These are phyloP conservation scores for Otolemur crassicaudatus DNA, from an alignment of 2,797 vertebrate genomes.

Conservation along the genomic window DNA sequence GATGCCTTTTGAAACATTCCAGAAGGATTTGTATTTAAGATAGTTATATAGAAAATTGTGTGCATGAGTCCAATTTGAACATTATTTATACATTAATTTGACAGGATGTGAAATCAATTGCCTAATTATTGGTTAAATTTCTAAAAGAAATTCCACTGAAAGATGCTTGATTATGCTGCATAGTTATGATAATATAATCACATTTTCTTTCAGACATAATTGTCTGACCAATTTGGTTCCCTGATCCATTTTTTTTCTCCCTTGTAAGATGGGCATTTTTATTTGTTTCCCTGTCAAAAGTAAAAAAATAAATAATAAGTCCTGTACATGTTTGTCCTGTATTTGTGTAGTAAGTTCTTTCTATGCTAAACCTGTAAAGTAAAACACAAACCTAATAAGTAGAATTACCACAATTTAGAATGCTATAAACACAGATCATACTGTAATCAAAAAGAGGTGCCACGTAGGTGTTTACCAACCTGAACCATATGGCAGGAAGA, in stretches of 20 bases:
- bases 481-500: conserved; percentile 60
- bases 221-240: conserved; percentile 57
- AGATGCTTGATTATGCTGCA: conserved; percentile 72
- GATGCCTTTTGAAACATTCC: conserved; percentile 29
- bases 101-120: conserved; percentile 74
- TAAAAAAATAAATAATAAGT: conserved; percentile 27
- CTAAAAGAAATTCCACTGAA: conserved; percentile 70
- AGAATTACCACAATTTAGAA: conserved; percentile 62
- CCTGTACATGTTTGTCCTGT: background rate
- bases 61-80: conserved; percentile 57
- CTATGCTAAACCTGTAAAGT: conserved; percentile 47
- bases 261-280: background rate
- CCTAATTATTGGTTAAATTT: conserved; percentile 77
- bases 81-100: conserved; percentile 76
- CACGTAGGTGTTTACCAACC: conserved; percentile 57
- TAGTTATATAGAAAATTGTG: conserved; percentile 46
- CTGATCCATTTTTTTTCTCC: conserved; percentile 8
- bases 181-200: conserved; percentile 77
- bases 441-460: conserved; percentile 50
- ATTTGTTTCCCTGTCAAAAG: conserved; percentile 58
- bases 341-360: conserved; percentile 58
- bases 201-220: conserved; percentile 72
- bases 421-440: conserved; percentile 54
- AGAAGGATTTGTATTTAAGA: conserved; percentile 61
- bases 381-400: conserved; percentile 56